phyloP scores from a whole-genome alignment of 2,888 invertebrate genomes.

The Biston stratarius region DNA sequence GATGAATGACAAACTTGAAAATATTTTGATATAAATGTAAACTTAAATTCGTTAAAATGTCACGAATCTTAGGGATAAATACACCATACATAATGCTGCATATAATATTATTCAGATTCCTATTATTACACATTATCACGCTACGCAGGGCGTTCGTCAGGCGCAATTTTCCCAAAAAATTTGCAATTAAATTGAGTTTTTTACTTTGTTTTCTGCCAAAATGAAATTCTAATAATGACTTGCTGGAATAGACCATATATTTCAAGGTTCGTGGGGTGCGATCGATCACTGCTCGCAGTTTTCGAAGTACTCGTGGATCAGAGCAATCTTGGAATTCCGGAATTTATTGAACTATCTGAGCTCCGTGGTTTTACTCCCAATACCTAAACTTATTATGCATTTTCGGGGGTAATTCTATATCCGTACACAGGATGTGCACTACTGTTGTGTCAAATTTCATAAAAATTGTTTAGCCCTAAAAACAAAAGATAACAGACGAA shows the following conservation, averaged over 20 bases:
- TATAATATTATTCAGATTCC: no score
- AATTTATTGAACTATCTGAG: not conserved
- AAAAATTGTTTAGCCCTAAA: no score
- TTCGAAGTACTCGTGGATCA: not conserved
- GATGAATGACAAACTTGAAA: no score
- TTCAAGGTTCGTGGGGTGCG: slow-evolving; percentile 3
- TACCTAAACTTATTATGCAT: no score
- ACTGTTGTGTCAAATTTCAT: no score
- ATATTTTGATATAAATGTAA: no score
- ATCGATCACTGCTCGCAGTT: slow-evolving; percentile 14
- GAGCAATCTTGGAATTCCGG: not conserved
- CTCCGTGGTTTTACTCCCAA: no score
- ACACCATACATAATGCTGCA: not conserved
- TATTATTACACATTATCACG: not conserved
- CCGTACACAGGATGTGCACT: no score
- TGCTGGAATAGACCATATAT: slow-evolving; percentile 8
- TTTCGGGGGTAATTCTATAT: no score
- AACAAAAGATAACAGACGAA: no score
- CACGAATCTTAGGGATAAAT: no score
- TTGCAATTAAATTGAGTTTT: slow-evolving; percentile 3
- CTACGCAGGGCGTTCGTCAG: not conserved
- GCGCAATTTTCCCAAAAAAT: not conserved
- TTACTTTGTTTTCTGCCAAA: slow-evolving; percentile 2
- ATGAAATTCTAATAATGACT: slow-evolving; percentile 13
- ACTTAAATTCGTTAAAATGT: no score